These are phyloP conservation scores for Pitta sordida DNA, from an alignment of 2,113 vertebrate genomes.

Conservation along the genomic window DNA sequence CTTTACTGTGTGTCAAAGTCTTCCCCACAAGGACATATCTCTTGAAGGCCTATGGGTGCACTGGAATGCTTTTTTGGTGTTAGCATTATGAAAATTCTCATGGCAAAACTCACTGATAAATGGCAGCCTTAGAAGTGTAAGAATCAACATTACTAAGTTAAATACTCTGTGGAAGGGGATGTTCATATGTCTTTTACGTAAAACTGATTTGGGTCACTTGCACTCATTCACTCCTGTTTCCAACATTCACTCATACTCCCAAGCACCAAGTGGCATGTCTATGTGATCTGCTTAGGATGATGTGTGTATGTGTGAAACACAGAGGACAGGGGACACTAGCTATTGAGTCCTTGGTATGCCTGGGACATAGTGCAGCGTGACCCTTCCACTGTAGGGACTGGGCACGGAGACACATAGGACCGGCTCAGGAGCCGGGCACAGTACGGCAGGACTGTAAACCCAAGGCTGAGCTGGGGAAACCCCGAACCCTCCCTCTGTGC, in stretches of 20 bases:
- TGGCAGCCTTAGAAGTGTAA: neutral
- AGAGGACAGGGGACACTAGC: neutral
- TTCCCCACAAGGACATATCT: neutral
- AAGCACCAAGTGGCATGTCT: neutral
- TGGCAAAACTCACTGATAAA: neutral
- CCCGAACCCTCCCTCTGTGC: no score
- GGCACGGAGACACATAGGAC: no score
- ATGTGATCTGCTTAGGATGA: neutral
- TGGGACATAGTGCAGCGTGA: no score
- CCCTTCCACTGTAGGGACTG: no score
- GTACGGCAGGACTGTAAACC: no score
- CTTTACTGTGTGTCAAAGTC: neutral
- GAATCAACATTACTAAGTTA: neutral
- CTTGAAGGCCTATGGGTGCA: neutral
- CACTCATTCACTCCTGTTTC: neutral
- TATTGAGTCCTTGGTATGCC: neutral
- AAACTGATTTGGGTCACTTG: neutral
- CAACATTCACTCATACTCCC: neutral
- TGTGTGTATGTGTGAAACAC: neutral
- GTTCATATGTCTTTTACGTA: neutral
- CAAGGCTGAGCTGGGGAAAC: no score
- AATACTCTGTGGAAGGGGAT: neutral
- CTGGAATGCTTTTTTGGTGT: neutral
- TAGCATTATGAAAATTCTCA: neutral
- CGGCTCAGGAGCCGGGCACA: no score